These are phyloP conservation scores for Mythimna pallens DNA, from an alignment of 2,888 invertebrate genomes.

Conservation along the genomic window DNA sequence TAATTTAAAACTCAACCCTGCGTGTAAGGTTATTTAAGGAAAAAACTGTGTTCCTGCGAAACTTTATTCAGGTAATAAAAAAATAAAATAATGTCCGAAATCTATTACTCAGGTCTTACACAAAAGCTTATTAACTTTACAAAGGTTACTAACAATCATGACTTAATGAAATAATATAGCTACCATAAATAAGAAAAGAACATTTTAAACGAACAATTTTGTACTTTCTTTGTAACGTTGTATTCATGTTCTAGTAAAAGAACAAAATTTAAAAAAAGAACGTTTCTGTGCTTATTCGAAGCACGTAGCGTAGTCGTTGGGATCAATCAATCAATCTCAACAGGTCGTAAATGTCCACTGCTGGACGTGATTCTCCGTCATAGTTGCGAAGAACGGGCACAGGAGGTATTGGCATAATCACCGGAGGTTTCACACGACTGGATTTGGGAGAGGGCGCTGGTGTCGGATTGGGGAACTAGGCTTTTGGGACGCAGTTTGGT, in stretches of 20 bases:
- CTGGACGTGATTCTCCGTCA: constrained; percentile 45
- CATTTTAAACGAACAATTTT: constrained; percentile 13
- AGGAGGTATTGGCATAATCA: constrained; percentile 34
- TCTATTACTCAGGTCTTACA: constrained; percentile 20
- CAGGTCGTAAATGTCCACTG: constrained; percentile 55
- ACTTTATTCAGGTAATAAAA: constrained; percentile 7
- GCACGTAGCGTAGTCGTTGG: constrained; percentile 36
- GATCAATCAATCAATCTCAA: constrained; percentile 61
- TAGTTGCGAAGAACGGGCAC: constrained; percentile 33
- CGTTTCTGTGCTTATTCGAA: constrained; percentile 14
- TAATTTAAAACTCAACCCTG: background rate
- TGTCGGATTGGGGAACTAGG: background rate
- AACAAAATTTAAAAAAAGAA: constrained; percentile 5
- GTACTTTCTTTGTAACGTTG: background rate
- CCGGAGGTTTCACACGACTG: constrained; percentile 38
- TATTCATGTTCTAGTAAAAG: background rate
- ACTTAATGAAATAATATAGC: constrained; percentile 12
- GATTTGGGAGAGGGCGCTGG: constrained; percentile 1
- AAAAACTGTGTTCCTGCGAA: background rate
- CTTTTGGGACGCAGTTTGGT: background rate
- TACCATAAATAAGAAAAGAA: constrained; percentile 1
- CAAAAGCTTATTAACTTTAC: constrained; percentile 35
- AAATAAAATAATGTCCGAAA: constrained; percentile 10
- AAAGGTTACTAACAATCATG: constrained; percentile 17
- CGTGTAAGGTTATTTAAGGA: background rate